Base-by-base conservation (phyloP, 2,888 invertebrate genomes). In the Drosophila helvetica region DNA sequence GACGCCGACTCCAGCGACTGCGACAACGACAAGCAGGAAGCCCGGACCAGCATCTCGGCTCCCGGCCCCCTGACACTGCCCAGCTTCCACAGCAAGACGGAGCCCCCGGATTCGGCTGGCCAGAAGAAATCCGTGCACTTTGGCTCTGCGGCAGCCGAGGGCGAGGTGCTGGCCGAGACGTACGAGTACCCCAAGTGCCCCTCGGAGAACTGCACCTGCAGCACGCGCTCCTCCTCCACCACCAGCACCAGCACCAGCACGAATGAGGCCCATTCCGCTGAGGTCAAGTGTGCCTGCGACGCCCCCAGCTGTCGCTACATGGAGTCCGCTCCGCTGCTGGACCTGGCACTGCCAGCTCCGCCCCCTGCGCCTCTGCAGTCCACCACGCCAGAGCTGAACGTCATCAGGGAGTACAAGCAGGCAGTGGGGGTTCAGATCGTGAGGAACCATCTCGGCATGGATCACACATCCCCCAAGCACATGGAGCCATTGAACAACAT, bases 121-220 rank as follows among this genome's bases (percentile, higher is more conserved):
- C 89, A 88, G 18, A 92, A 92, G 67, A 92, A 92, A 52, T 83
- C 89, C 0, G 92, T 92, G 1, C 92, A 91, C 59, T 92, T 92
- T 55, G 90, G 91, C 4, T 86, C 90, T 1, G 79, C 76, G 1
- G 68, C 74, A 9, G 85, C 69, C 17, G 75, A 78, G 48, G 82
- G 78, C 1, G 83, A 82, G 3, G 84, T 91, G 0, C 72, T 90
- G 54, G 90, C 91, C 1, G 90, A 90, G 73, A 90, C 90, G 0
- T 91, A 88, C 65, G 91, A 91, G 74, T 91, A 91, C 51, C 89
- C 91, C 5, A 91, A 92, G 60, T 92, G 92, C 55, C 91, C 92
- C 2, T 91, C 91, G 30, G 92, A 92, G 63, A 91, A 92, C 69
- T 92, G 91, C 42, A 89, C 91, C 0, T 92, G 91, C 66, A 91